phyloP scores from a whole-genome alignment of 1,140 invertebrate genomes.

The Periplaneta americana region DNA sequence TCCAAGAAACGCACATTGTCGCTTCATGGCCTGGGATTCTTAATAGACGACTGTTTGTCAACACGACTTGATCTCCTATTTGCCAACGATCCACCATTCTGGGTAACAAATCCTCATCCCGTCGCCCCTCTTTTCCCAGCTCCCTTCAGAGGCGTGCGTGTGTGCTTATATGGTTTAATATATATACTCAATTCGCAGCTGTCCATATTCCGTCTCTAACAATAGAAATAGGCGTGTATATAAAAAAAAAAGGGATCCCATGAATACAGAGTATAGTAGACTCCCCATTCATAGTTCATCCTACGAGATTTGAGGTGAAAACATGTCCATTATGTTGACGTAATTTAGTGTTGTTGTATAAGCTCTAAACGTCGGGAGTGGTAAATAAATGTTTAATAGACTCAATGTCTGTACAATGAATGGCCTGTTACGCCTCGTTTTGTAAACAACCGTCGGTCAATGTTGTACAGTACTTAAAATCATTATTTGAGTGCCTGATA shows the following conservation, averaged over 20 bases:
- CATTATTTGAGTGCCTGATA: neutral
- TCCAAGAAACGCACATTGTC: too few relatives aligned
- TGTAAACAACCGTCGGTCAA: neutral
- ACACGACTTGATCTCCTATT: neutral
- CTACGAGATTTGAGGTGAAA: constrained; percentile 3
- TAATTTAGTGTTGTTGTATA: constrained; percentile 11
- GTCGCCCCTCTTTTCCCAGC: too few relatives aligned
- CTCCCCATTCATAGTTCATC: neutral
- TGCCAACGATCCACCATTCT: neutral
- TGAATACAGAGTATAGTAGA: neutral
- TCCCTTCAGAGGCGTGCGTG: neutral
- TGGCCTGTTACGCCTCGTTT: neutral
- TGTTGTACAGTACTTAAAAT: neutral
- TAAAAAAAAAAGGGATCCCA: neutral
- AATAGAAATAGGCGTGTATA: neutral
- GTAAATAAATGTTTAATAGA: constrained; percentile 10
- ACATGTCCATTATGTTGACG: constrained; percentile 7
- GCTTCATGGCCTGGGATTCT: neutral
- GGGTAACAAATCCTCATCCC: neutral
- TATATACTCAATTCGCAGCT: neutral
- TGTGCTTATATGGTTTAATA: neutral
- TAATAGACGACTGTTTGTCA: neutral
- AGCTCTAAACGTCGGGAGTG: constrained; percentile 2
- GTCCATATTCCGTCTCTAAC: neutral
- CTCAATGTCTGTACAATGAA: neutral